Conservation (phyloP, 2,888 invertebrate genomes). For the Galeruca laticollis region DNA sequence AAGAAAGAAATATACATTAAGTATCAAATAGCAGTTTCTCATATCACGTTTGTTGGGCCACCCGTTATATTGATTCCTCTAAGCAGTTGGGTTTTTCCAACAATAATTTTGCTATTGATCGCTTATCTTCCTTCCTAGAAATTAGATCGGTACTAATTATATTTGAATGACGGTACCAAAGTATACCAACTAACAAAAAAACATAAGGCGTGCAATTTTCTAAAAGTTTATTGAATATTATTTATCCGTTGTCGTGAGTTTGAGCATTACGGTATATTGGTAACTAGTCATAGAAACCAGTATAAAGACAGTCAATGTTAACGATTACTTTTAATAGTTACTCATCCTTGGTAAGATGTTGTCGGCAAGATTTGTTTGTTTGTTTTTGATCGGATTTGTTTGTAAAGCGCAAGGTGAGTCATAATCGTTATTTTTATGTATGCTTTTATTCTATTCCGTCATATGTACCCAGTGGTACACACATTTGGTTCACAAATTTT, state of each 20-base stretch:
- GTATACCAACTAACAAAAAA: not conserved
- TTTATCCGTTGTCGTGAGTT: not conserved
- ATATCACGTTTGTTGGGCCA: not conserved
- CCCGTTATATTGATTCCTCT: conserved; percentile 10
- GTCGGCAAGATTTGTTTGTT: conserved; percentile 8
- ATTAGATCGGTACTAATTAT: conserved; percentile 15
- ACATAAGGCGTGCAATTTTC: not conserved
- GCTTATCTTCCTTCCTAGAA: conserved; percentile 9
- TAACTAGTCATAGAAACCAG: conserved; percentile 4
- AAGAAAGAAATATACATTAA: too few relatives aligned
- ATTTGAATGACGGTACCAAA: not conserved
- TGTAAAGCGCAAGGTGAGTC: conserved; percentile 4
- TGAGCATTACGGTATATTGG: not conserved
- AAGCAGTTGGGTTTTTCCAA: conserved; percentile 25
- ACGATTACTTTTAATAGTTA: not conserved
- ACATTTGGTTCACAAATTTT: too few relatives aligned
- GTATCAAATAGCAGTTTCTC: not conserved
- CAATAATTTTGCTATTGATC: not conserved
- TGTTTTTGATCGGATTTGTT: conserved; percentile 15
- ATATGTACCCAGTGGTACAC: too few relatives aligned
- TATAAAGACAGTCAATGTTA: conserved; percentile 24
- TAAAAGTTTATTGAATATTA: conserved; percentile 3
- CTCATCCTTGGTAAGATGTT: conserved; percentile 18
- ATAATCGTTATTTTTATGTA: not conserved
- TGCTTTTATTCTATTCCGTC: too few relatives aligned